Percentiles rank a stretch among this genome's conserved stretches.
Evolutionary conservation across 2,888 invertebrate genomes (phyloP).

Genomic region (Lampropteryx suffumata): DNA sequence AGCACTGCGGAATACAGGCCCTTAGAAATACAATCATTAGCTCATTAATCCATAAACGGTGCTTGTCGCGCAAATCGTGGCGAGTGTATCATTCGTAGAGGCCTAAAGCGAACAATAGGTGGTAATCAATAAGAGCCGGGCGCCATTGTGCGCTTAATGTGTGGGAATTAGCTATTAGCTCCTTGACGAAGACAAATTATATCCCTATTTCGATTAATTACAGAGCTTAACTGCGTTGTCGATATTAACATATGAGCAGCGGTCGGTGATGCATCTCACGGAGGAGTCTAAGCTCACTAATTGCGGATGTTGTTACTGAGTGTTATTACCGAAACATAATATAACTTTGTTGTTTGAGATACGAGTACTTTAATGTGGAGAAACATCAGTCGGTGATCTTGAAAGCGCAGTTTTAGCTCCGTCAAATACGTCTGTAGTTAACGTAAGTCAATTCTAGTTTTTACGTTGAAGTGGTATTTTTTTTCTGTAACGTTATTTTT

Average conservation of each 20-base stretch:
- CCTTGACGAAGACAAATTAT: constrained; percentile 81
- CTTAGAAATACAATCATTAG: constrained; percentile 47
- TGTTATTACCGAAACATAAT: constrained; percentile 15
- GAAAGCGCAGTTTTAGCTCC: too few species aligned
- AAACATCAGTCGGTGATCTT: too few species aligned
- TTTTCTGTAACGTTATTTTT: too few species aligned
- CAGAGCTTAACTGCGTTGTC: constrained; percentile 72
- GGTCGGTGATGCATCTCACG: constrained; percentile 33
- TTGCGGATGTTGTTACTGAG: constrained; percentile 12
- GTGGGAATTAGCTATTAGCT: constrained; percentile 81
- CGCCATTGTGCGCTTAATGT: constrained; percentile 78
- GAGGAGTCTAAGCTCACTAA: constrained; percentile 19
- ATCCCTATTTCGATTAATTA: constrained; percentile 76
- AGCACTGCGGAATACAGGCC: constrained; percentile 36
- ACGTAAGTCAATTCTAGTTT: too few species aligned
- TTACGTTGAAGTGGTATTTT: too few species aligned
- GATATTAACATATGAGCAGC: constrained; percentile 56
- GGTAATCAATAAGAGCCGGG: constrained; percentile 77
- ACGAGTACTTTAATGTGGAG: too few species aligned
- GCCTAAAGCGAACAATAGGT: constrained; percentile 72
- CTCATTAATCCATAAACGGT: constrained; percentile 62
- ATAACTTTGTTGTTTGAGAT: constrained; percentile 5
- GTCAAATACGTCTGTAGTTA: too few species aligned
- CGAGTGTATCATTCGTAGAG: constrained; percentile 75
- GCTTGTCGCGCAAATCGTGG: constrained; percentile 63